phyloP scores from a whole-genome alignment of 2,797 vertebrate genomes.

The Cynodonichthys magdalenae region DNA sequence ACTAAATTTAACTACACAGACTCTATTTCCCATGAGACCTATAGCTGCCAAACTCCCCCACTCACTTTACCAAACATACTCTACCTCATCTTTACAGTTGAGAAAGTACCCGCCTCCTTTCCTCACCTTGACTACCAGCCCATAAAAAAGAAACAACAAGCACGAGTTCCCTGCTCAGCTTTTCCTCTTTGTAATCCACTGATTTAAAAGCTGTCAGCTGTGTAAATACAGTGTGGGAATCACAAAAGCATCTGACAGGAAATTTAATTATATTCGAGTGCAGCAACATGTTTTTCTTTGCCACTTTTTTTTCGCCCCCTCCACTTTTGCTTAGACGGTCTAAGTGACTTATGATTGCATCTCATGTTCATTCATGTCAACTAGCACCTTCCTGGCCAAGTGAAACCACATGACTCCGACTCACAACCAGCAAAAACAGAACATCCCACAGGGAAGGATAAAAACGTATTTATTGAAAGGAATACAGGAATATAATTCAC shows the following conservation, averaged over 20 bases:
- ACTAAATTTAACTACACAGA: slow-evolving; percentile 32
- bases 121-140: slow-evolving; percentile 45
- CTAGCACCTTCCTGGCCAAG: slow-evolving; percentile 10
- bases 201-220: slow-evolving; percentile 56
- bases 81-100: not conserved
- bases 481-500: slow-evolving; percentile 49
- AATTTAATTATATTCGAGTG: slow-evolving; percentile 54
- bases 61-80: slow-evolving; percentile 12
- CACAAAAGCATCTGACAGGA: slow-evolving; percentile 49
- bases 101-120: slow-evolving; percentile 2
- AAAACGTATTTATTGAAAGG: slow-evolving; percentile 14
- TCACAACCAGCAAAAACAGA: slow-evolving; percentile 5
- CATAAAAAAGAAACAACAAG: slow-evolving; percentile 16
- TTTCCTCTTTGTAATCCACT: slow-evolving; percentile 21
- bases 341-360: slow-evolving; percentile 31
- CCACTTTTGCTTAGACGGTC: not conserved
- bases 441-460: slow-evolving; percentile 13
- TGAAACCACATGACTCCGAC: slow-evolving; percentile 23
- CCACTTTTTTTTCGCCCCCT: too few relatives aligned
- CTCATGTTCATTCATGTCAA: slow-evolving; percentile 31
- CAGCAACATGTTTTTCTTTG: slow-evolving; percentile 11
- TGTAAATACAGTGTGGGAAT: slow-evolving; percentile 52
- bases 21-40: slow-evolving; percentile 43
- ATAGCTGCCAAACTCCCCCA: slow-evolving; percentile 10
- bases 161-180: not conserved